Percentiles rank a stretch among this genome's conserved stretches.
Evolutionary conservation across 2,113 vertebrate genomes (phyloP).

Genomic region (Cervus canadensis): DNA sequence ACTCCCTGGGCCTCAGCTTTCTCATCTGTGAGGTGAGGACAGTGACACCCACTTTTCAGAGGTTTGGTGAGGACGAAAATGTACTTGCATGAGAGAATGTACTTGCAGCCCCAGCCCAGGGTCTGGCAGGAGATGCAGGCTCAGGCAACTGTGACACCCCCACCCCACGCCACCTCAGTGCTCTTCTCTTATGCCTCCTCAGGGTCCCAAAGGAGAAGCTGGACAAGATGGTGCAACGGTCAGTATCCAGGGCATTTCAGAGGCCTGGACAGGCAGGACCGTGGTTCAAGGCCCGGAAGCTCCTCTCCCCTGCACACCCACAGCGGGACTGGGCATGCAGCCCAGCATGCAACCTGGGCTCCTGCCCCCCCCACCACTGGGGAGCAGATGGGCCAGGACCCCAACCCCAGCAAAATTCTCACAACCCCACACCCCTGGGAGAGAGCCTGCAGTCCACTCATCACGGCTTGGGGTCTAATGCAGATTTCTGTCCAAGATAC

Average conservation of each 20-base stretch:
- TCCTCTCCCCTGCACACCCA: not conserved
- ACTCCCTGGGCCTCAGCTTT: not conserved
- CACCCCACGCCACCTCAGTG: not conserved
- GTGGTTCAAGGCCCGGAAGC: rapidly evolving
- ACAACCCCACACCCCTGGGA: not conserved
- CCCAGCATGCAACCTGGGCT: too few species aligned
- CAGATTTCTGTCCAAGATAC: not conserved
- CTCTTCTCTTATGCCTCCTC: not conserved
- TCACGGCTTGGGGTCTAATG: not conserved
- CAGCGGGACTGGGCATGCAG: rapidly evolving
- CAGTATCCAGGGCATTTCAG: conserved; percentile 62
- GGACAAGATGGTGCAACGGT: conserved; percentile 86
- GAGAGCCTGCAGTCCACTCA: not conserved
- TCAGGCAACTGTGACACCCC: not conserved
- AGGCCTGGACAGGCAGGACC: not conserved
- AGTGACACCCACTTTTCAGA: not conserved
- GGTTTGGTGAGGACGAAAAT: not conserved
- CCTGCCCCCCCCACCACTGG: too few species aligned
- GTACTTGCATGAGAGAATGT: not conserved
- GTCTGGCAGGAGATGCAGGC: not conserved
- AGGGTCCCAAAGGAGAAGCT: conserved; percentile 85
- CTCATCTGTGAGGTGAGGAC: not conserved
- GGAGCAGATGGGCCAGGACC: too few species aligned
- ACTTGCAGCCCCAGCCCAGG: not conserved
- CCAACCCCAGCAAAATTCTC: not conserved